Conservation (phyloP, 1,140 invertebrate species). For the Drepana arcuata region DNA sequence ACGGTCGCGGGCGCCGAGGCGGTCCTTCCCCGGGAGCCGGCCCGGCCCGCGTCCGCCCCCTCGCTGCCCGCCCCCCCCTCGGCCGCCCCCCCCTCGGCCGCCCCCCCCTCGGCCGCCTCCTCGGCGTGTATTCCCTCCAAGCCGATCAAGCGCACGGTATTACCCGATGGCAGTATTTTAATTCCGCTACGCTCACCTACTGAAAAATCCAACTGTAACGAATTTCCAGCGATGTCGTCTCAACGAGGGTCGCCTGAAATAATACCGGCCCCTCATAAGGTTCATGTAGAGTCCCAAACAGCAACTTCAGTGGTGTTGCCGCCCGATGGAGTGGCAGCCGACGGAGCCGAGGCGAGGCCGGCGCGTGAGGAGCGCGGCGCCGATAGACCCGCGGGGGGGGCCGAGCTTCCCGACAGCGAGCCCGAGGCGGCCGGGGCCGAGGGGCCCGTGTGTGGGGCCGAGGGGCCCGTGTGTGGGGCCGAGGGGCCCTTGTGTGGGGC, state of each 20-base stretch:
- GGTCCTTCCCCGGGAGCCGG: constrained; percentile 13
- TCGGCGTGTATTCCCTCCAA: constrained; percentile 17
- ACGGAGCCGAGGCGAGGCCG: constrained; percentile 1
- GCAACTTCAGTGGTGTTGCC: not conserved
- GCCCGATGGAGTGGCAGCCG: no score
- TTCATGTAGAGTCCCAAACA: not conserved
- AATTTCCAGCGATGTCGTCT: constrained; percentile 5
- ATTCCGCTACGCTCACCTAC: constrained; percentile 72
- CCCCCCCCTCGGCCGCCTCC: constrained; percentile 12
- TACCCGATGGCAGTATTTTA: constrained; percentile 69
- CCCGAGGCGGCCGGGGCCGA: not conserved
- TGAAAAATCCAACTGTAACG: constrained; percentile 25
- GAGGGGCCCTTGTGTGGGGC: no score
- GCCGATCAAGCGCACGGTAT: constrained; percentile 41
- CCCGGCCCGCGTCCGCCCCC: constrained; percentile 42
- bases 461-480: constrained; percentile 3
- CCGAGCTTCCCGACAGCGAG: not conserved
- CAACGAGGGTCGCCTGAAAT: constrained; percentile 1
- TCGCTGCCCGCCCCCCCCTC: constrained; percentile 21
- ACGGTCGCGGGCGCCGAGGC: constrained; percentile 10
- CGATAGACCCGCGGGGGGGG: constrained; percentile 2
- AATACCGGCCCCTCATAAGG: constrained; percentile 1
- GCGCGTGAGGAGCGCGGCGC: constrained; percentile 1
- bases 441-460: constrained; percentile 2
- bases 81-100: constrained; percentile 17